Percentiles rank a stretch among this genome's conserved stretches.
phyloP scores from a whole-genome alignment of 2,888 invertebrate species.

The Machimus rusticus region DNA sequence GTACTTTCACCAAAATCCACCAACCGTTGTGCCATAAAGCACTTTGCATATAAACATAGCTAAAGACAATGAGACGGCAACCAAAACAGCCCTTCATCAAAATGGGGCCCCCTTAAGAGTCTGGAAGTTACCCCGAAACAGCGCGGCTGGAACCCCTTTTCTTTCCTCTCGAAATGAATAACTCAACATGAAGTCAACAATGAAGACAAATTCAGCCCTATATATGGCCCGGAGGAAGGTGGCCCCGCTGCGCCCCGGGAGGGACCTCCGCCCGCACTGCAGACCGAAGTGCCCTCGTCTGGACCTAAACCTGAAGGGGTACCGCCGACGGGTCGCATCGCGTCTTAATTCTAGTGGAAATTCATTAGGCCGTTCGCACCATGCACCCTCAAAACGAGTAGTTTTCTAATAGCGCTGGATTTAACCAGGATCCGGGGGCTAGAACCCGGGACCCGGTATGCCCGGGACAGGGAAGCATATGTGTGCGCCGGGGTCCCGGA shows the following conservation, averaged over 20 bases:
- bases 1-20: constrained; percentile 43
- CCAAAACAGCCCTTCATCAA: constrained; percentile 37
- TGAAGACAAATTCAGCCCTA: constrained; percentile 46
- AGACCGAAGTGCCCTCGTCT: neutral
- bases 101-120: constrained; percentile 6
- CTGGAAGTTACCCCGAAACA: constrained; percentile 5
- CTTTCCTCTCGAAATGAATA: constrained; percentile 40
- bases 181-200: constrained; percentile 48
- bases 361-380: constrained; percentile 40
- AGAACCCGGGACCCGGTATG: neutral
- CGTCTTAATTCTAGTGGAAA: constrained; percentile 40
- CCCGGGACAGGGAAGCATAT: neutral
- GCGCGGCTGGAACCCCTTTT: constrained; percentile 21
- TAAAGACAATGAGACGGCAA: constrained; percentile 38
- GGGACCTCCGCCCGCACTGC: neutral
- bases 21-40: constrained; percentile 51
- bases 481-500: neutral
- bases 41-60: constrained; percentile 50
- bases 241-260: neutral
- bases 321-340: constrained; percentile 30
- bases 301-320: constrained; percentile 30
- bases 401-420: constrained; percentile 13
- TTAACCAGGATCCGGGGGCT: neutral
- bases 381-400: constrained; percentile 2
- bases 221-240: neutral